Percentiles rank a stretch among this genome's conserved stretches.
These are phyloP conservation scores for Calosoma granatense DNA, from an alignment of 1,140 invertebrate genomes.

Conservation along the genomic window DNA sequence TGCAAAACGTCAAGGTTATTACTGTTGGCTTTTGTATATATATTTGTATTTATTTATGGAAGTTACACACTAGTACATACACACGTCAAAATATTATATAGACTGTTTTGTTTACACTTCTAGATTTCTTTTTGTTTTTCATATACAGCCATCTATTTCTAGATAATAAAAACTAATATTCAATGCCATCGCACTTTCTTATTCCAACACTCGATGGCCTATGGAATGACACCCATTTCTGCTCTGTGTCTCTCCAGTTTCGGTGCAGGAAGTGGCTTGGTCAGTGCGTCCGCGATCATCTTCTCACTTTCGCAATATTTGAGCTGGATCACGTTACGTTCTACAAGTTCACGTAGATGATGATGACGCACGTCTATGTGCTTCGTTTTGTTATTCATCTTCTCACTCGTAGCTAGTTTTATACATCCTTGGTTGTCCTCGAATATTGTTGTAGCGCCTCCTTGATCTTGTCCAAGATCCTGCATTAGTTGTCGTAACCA, in stretches of 20 bases:
- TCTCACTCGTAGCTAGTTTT: background rate
- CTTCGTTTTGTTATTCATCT: background rate
- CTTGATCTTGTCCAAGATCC: background rate
- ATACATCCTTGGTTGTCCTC: slow-evolving; percentile 1
- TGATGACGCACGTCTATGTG: background rate
- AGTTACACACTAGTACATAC: too few species aligned
- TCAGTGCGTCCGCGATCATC: background rate
- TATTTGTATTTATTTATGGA: too few species aligned
- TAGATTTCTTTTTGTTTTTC: too few species aligned
- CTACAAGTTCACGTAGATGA: background rate
- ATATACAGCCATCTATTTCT: too few species aligned
- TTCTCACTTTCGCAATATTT: background rate
- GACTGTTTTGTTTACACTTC: too few species aligned
- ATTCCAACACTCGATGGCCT: background rate
- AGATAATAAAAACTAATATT: too few species aligned
- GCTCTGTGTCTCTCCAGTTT: background rate
- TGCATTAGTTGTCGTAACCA: background rate
- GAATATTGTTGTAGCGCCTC: background rate
- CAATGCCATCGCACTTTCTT: too few species aligned
- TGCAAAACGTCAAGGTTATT: too few species aligned
- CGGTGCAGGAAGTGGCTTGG: background rate
- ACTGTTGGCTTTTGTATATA: too few species aligned
- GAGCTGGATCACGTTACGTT: background rate
- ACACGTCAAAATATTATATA: too few species aligned
- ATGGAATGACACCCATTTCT: background rate